A percentile compares a stretch with the other conserved stretches of the same genome.
These are phyloP conservation scores for Trichopoda pennipes DNA, from an alignment of 2,888 invertebrate species.

Conservation along the genomic window DNA sequence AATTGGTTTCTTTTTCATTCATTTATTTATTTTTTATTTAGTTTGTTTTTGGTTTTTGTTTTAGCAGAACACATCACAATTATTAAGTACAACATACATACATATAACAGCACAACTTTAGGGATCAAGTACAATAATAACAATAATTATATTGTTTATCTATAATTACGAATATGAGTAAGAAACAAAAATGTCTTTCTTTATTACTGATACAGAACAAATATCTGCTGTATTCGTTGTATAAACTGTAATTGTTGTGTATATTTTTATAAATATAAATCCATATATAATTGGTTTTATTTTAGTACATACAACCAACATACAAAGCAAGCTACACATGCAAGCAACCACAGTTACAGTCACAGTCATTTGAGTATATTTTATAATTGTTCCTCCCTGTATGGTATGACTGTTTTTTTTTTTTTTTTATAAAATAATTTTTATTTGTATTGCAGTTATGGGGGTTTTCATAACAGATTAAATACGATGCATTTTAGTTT, in stretches of 20 bases:
- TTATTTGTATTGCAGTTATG: slow-evolving; percentile 1
- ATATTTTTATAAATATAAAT: slow-evolving; percentile 33
- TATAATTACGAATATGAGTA: slow-evolving; percentile 54
- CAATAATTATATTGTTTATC: slow-evolving; percentile 60
- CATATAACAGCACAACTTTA: slow-evolving; percentile 38
- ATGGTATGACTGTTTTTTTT: slow-evolving; percentile 1
- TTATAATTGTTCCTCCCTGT: slow-evolving; percentile 14
- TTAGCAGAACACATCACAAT: background rate
- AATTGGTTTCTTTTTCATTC: slow-evolving; percentile 31
- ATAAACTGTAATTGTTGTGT: slow-evolving; percentile 34
- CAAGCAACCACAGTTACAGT: background rate
- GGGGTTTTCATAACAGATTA: slow-evolving; percentile 12
- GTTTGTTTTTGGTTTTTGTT: background rate
- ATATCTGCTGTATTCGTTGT: slow-evolving; percentile 2
- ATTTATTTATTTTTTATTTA: background rate
- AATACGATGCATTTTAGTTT: slow-evolving; percentile 23
- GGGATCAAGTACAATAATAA: slow-evolving; percentile 59
- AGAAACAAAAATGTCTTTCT: slow-evolving; percentile 22
- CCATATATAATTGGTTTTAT: slow-evolving; percentile 49
- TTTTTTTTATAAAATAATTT: background rate
- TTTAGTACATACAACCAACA: slow-evolving; percentile 6
- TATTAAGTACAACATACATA: slow-evolving; percentile 3
- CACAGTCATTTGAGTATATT: slow-evolving; percentile 13
- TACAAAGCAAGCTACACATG: background rate
- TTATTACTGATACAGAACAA: background rate